phyloP scores from a whole-genome alignment of 2,888 invertebrate species.

The Boloria euphrosyne region DNA sequence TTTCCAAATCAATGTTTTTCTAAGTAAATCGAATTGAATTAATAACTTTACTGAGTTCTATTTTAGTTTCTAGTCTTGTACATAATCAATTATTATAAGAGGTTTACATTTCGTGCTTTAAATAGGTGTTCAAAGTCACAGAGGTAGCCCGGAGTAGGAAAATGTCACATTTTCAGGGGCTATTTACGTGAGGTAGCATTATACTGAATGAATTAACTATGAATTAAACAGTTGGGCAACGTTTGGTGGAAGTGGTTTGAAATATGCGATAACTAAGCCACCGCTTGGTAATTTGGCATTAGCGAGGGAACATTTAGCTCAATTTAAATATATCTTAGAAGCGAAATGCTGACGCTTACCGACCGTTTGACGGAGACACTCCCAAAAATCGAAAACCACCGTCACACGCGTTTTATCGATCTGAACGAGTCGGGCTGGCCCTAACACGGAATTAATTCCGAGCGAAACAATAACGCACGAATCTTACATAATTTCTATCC shows the following conservation, averaged over 20 bases:
- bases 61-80: background rate
- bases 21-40: slow-evolving; percentile 25
- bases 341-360: slow-evolving; percentile 61
- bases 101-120: slow-evolving; percentile 14
- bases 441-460: slow-evolving; percentile 56
- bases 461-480: slow-evolving; percentile 66
- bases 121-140: slow-evolving; percentile 26
- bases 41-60: background rate
- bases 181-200: slow-evolving; percentile 24
- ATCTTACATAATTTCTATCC: slow-evolving; percentile 76
- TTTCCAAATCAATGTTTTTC: slow-evolving; percentile 41
- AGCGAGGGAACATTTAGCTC: slow-evolving; percentile 50
- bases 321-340: slow-evolving; percentile 68
- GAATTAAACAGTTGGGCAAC: slow-evolving; percentile 19
- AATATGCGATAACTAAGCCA: slow-evolving; percentile 28
- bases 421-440: slow-evolving; percentile 38
- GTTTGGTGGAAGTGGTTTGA: slow-evolving; percentile 17
- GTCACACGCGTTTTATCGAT: slow-evolving; percentile 46
- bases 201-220: slow-evolving; percentile 33
- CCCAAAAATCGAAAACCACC: slow-evolving; percentile 45
- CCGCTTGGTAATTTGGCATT: slow-evolving; percentile 23
- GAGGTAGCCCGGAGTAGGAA: too few relatives aligned
- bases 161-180: slow-evolving; percentile 27
- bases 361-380: slow-evolving; percentile 57
- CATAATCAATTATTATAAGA: background rate